Evolutionary conservation across 35 echinoderm and acorn worm genomes (phyloP), one percentile per base, ranked within the genome.

Genomic region (Lytechinus pictus): DNA sequence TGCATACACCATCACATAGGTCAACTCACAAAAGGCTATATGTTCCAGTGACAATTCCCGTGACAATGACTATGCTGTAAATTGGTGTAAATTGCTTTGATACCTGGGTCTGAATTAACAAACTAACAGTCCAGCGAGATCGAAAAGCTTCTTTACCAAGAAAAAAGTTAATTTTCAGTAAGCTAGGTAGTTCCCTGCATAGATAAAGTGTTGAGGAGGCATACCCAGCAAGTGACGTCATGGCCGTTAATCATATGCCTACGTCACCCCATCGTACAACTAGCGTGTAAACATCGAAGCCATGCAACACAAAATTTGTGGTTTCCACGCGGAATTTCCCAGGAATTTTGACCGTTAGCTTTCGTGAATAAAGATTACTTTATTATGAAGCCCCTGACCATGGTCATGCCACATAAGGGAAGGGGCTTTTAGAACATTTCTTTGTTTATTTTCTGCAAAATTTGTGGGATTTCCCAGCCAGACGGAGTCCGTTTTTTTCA

Each of bases 191-290:
- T 89, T 89, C 52, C 87, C 87, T 12, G 28, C 52, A 53, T 89
- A 89, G 87, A 89, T 21, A 71, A 0, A 10, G 61, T 12, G 60
- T 16, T 19, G 11, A 28, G 51, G 12, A 9, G 87, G 87, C 87
- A 89, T 89, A 89, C 87, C 87, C 87, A 89, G 87, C 87, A 19
- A 27, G 52, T 89, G 87, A 89, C 87, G 87, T 89, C 87, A 89
- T 33, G 54, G 54, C 91, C 91, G 91, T 93, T 93, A 93, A 93
- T 93, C 91, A 93, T 93, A 93, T 93, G 91, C 91, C 91, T 54
- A 93, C 91, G 91, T 93, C 91, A 93, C 91, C 53, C 28, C 8
- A 93, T 93, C 54, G 91, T 93, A 93, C 91, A 89, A 89, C 87
- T 89, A 89, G 91, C 91, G 91, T 93, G 27, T 93, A 93, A 93